These are phyloP conservation scores for Coremacera marginata DNA, from an alignment of 2,888 invertebrate genomes.

Conservation along the genomic window DNA sequence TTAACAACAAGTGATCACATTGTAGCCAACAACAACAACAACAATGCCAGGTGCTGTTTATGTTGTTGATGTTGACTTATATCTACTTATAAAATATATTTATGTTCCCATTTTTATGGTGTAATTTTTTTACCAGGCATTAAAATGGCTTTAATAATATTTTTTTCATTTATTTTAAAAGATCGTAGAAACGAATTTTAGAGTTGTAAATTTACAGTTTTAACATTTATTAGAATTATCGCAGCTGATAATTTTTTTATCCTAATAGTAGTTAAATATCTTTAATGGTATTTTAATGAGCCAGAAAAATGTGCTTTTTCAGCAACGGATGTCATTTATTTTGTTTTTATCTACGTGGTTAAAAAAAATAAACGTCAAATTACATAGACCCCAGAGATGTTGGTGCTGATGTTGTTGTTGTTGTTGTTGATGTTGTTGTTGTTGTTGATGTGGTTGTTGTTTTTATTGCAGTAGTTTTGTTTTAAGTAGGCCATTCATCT, in stretches of 20 bases:
- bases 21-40: slow-evolving; percentile 7
- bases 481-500: too few relatives aligned
- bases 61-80: neutral
- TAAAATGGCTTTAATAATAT: neutral
- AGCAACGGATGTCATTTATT: too few relatives aligned
- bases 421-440: too few relatives aligned
- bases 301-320: too few relatives aligned
- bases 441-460: too few relatives aligned
- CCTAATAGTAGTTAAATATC: too few relatives aligned
- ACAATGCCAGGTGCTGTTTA: slow-evolving; percentile 19
- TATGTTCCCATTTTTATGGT: neutral
- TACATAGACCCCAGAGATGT: too few relatives aligned
- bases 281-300: too few relatives aligned
- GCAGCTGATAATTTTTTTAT: neutral
- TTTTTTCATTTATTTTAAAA: neutral
- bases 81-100: neutral
- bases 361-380: too few relatives aligned
- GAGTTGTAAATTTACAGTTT: neutral
- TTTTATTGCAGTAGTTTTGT: too few relatives aligned
- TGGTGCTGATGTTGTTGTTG: too few relatives aligned
- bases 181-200: neutral
- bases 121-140: neutral
- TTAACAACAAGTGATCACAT: neutral
- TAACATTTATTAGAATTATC: neutral
- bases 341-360: too few relatives aligned